phyloP scores from a whole-genome alignment of 2,888 invertebrate species.

The Elmis aenea region DNA sequence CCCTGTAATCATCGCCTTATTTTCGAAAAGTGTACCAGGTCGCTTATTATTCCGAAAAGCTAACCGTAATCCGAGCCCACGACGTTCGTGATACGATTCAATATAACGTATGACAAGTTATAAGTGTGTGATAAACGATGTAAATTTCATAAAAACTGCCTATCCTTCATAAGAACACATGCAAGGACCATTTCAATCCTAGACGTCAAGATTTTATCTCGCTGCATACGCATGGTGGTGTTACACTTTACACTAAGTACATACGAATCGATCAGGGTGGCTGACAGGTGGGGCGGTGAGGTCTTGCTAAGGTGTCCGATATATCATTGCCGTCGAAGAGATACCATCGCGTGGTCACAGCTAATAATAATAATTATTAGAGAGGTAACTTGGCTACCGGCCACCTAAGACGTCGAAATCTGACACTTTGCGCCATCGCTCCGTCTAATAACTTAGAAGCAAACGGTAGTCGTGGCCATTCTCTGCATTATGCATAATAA shows the following conservation, averaged over 20 bases:
- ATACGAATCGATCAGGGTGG: slow-evolving; percentile 25
- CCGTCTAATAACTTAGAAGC: too few species aligned
- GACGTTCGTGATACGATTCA: too few species aligned
- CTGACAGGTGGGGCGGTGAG: slow-evolving; percentile 21
- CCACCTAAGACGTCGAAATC: slow-evolving; percentile 16
- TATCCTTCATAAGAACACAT: slow-evolving; percentile 26
- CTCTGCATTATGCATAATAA: too few species aligned
- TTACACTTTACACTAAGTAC: slow-evolving; percentile 11
- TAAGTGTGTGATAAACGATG: slow-evolving; percentile 25
- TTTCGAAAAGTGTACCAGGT: too few species aligned
- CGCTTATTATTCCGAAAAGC: too few species aligned
- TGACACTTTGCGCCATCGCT: slow-evolving; percentile 6
- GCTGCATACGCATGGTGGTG: slow-evolving; percentile 19
- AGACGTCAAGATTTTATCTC: slow-evolving; percentile 27
- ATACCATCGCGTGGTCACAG: slow-evolving; percentile 21
- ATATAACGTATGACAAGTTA: slow-evolving; percentile 24
- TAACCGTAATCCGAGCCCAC: too few species aligned
- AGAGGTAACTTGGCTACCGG: slow-evolving; percentile 10
- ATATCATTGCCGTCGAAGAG: slow-evolving; percentile 17
- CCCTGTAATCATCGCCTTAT: too few species aligned
- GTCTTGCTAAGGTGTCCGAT: slow-evolving; percentile 17
- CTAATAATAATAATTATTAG: slow-evolving; percentile 22
- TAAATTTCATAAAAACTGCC: slow-evolving; percentile 22
- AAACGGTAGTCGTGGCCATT: too few species aligned
- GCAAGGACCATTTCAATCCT: slow-evolving; percentile 28